Evolutionary conservation across 2,888 invertebrate species (phyloP), one percentile per base, ranked within the genome.

Genomic region (Polia nebulosa): DNA sequence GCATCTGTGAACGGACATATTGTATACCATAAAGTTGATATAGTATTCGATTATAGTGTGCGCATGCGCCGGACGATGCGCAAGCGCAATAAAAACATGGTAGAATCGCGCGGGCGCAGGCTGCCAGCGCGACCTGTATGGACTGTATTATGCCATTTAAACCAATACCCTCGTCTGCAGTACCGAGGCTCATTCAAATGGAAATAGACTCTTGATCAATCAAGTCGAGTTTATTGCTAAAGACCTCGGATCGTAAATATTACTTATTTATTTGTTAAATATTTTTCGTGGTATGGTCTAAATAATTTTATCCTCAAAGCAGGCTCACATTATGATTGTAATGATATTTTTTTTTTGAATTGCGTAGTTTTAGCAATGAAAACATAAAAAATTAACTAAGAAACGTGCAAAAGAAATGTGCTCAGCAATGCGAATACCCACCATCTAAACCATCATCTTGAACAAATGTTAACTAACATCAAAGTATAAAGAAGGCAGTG

Each of bases 31-130:
- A 41, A 22, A 11, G n/a, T 2, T 44, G 20, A 44, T 13, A 51
- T n/a, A 41, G n/a, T 20, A 41, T 45, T 15, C 20, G 29, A 17
- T 47, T 45, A 34, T 57, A 71, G 34, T 52, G 4, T 57, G 29
- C 36, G 56, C 51, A 71, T 64, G 52, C 52, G 25, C 25, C 17
- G 32, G 45, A 44, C 49, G 56, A 51, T 57, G 53, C 32, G 55
- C 70, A 49, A 36, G 62, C 57, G 53, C 74, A 72, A 71, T 74
- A 82, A 84, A 86, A 83, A 76, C 66, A 72, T 58, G 65, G 77
- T 67, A 70, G 80, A 70, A 76, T 69, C 51, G 63, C 22, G 44
- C 45, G 27, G 71, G 60, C 63, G 57, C 39, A 39, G 53, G 63
- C 41, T 36, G 56, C 47, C 52, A 58, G 32, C 36, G 66, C 57